These are phyloP conservation scores for Henicopernis longicauda DNA, from an alignment of 2,113 vertebrate genomes.

Conservation along the genomic window DNA sequence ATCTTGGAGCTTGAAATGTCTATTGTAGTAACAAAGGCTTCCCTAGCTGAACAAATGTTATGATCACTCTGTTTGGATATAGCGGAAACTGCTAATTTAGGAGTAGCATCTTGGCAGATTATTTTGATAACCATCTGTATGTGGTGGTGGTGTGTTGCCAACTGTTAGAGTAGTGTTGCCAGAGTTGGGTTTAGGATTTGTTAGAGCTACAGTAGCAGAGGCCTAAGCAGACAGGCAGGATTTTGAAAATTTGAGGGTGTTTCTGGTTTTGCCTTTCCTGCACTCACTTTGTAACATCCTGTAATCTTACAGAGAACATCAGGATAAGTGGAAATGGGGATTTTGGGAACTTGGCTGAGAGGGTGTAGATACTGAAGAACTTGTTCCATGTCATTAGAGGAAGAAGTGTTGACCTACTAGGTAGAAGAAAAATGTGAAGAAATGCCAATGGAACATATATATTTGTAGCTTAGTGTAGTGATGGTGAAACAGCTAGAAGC, in stretches of 20 bases:
- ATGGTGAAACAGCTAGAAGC: not conserved
- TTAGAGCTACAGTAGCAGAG: not conserved
- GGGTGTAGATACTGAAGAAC: not conserved
- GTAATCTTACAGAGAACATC: not conserved
- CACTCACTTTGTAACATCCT: not conserved
- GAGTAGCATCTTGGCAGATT: not conserved
- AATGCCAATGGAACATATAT: not conserved
- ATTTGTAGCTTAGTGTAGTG: not conserved
- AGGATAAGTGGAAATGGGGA: not conserved
- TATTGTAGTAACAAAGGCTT: not conserved
- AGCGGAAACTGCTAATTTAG: not conserved
- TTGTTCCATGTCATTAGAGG: not conserved
- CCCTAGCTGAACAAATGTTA: not conserved
- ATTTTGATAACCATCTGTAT: slow-evolving; percentile 6
- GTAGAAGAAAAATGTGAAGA: not conserved
- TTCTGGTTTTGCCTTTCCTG: not conserved
- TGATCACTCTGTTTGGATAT: not conserved
- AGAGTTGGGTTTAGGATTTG: not conserved
- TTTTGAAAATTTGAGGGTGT: not conserved
- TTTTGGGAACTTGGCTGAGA: not conserved
- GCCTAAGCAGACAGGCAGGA: not conserved
- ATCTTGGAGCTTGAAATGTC: not conserved
- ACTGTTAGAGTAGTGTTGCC: not conserved
- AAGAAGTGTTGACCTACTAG: not conserved
- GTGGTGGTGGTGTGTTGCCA: not conserved